phyloP scores from a whole-genome alignment of 1,140 invertebrate genomes.

The Cydia amplana region DNA sequence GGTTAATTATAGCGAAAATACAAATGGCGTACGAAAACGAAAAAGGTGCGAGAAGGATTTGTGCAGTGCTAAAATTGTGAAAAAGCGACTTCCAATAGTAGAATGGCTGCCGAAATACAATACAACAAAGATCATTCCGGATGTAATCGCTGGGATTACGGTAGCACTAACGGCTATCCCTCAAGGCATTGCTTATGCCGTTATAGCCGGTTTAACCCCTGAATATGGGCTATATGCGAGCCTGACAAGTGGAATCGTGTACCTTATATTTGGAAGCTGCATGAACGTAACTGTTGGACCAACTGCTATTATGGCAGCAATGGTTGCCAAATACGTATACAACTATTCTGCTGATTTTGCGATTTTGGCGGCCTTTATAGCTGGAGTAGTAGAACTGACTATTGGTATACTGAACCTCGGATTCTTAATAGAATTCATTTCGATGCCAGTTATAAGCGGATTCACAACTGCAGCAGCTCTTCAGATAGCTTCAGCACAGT shows the following conservation, averaged over 20 bases:
- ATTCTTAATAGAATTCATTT: conserved; percentile 94
- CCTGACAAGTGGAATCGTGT: conserved; percentile 92
- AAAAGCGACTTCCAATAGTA: conserved; percentile 82
- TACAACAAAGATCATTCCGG: conserved; percentile 80
- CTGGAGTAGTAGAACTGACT: conserved; percentile 86
- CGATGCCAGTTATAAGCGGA: conserved; percentile 91
- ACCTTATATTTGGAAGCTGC: conserved; percentile 91
- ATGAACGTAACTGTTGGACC: conserved; percentile 92
- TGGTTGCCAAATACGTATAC: conserved; percentile 84
- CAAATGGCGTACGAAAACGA: conserved; percentile 38
- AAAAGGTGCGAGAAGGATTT: conserved; percentile 49
- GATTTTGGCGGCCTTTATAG: conserved; percentile 88
- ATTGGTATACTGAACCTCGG: conserved; percentile 92
- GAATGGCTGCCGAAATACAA: conserved; percentile 85
- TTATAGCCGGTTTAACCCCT: conserved; percentile 84
- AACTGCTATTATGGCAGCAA: conserved; percentile 89
- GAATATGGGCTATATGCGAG: conserved; percentile 92
- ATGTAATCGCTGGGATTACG: conserved; percentile 86
- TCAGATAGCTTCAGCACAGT: conserved; percentile 90
- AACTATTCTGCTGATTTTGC: conserved; percentile 86
- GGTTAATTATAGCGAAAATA: conserved; percentile 4
- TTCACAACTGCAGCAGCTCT: conserved; percentile 94
- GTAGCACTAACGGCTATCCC: conserved; percentile 92
- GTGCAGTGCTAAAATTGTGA: conserved; percentile 69
- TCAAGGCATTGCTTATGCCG: conserved; percentile 91